These are phyloP conservation scores for Agrypnus murinus DNA, from an alignment of 2,888 invertebrate species.

Conservation along the genomic window DNA sequence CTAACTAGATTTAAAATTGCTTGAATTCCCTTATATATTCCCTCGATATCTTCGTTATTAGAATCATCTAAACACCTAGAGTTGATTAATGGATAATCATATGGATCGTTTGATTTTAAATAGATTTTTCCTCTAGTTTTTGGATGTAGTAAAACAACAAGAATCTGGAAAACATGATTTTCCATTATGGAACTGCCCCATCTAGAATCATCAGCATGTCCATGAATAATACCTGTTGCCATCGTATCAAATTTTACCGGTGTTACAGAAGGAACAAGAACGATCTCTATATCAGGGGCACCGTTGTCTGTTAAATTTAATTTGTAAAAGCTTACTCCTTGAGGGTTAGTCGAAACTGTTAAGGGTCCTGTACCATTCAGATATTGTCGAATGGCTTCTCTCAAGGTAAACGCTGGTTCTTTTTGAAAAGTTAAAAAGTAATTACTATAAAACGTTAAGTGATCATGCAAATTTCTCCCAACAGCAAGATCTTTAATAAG, in stretches of 20 bases:
- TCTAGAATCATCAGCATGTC: not conserved
- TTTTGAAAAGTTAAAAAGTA: not conserved
- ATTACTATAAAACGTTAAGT: not conserved
- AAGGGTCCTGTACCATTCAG: not conserved
- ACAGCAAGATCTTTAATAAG: conserved; percentile 56
- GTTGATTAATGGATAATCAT: conserved; percentile 62
- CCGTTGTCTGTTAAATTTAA: not conserved
- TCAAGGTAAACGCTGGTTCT: not conserved
- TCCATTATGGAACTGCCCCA: no score
- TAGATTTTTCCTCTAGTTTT: conserved; percentile 60
- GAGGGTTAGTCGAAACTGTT: not conserved
- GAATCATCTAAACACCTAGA: conserved; percentile 58
- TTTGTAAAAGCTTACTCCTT: not conserved
- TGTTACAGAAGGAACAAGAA: not conserved
- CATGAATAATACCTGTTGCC: not conserved
- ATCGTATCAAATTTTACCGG: not conserved
- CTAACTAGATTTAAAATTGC: conserved; percentile 54
- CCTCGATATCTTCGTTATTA: conserved; percentile 78
- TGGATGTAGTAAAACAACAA: conserved; percentile 54
- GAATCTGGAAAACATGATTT: not conserved
- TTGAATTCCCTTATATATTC: conserved; percentile 76
- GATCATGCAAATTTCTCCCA: conserved; percentile 42
- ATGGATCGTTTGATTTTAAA: conserved; percentile 59
- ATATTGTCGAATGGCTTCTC: not conserved
- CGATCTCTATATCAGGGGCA: not conserved